These are phyloP conservation scores for Ariopsis seemanni DNA, from an alignment of 2,113 vertebrate species.

Conservation along the genomic window DNA sequence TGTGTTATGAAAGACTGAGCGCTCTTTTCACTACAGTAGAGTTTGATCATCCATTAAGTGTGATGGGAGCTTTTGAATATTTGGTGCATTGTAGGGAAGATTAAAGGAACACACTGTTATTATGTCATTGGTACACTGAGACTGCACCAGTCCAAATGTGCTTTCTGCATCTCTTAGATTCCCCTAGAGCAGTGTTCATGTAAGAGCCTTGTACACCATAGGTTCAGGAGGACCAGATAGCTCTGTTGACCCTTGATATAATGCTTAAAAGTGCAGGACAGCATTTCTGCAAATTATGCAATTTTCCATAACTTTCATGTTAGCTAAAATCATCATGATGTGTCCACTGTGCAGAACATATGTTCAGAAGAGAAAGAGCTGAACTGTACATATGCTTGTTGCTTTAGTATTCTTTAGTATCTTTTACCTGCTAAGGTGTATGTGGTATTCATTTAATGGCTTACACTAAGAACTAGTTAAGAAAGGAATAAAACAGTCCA, in stretches of 20 bases:
- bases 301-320: neutral
- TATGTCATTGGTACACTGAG: slow-evolving; percentile 38
- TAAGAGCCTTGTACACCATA: neutral
- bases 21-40: slow-evolving; percentile 34
- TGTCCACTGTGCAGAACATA: neutral
- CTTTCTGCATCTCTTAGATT: slow-evolving; percentile 4
- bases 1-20: slow-evolving; percentile 37
- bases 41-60: slow-evolving; percentile 48
- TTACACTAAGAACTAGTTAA: neutral
- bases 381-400: neutral
- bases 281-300: neutral
- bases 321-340: neutral
- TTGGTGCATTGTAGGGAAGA: slow-evolving; percentile 18
- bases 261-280: neutral
- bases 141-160: slow-evolving; percentile 3
- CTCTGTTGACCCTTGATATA: slow-evolving; percentile 17
- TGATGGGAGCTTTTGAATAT: slow-evolving; percentile 46
- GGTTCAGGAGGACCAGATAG: neutral
- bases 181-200: neutral
- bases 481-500: neutral
- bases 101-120: slow-evolving; percentile 44
- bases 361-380: neutral
- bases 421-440: neutral
- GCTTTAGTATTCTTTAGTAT: neutral
- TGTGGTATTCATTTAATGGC: neutral